Conservation (phyloP, 2,113 vertebrate genomes). For the Pseudorectes ferrugineus region DNA sequence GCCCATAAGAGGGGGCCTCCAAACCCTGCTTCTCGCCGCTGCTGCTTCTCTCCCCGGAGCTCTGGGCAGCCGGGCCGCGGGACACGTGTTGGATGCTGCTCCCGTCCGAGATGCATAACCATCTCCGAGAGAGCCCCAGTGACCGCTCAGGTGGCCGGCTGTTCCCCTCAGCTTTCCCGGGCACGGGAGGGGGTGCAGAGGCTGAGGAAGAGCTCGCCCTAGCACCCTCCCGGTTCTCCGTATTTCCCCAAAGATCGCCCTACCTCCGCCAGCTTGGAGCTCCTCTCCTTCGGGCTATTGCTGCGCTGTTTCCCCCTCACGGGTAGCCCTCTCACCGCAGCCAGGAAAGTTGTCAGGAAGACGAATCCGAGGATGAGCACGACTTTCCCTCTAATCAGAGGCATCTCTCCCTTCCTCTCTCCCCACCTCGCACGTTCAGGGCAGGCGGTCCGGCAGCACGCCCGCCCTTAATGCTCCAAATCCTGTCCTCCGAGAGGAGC, state of each 20-base stretch:
- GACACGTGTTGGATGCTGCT: background rate
- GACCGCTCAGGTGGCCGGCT: background rate
- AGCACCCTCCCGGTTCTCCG: background rate
- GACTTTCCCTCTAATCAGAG: constrained; percentile 52
- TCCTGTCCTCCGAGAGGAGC: background rate
- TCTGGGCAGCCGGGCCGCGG: background rate
- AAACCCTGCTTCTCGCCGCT: background rate
- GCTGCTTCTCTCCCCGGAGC: background rate
- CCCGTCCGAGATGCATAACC: background rate
- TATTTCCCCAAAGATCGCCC: background rate
- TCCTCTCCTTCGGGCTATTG: constrained; percentile 54
- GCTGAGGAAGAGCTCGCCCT: background rate
- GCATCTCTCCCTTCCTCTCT: constrained; percentile 64
- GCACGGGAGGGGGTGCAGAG: background rate
- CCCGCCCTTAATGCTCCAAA: background rate
- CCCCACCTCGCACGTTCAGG: background rate
- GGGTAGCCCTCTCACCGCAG: constrained; percentile 72
- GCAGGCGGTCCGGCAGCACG: background rate
- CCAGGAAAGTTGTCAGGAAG: constrained; percentile 62
- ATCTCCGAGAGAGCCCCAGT: background rate
- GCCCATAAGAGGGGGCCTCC: background rate
- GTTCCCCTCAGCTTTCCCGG: background rate
- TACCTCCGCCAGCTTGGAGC: constrained; percentile 67
- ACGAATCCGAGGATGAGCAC: constrained; percentile 65
- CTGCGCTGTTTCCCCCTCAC: constrained; percentile 62